Evolutionary conservation across 2,888 invertebrate genomes (phyloP), one percentile per base, ranked within the genome.

Genomic region (Macaria notata): DNA sequence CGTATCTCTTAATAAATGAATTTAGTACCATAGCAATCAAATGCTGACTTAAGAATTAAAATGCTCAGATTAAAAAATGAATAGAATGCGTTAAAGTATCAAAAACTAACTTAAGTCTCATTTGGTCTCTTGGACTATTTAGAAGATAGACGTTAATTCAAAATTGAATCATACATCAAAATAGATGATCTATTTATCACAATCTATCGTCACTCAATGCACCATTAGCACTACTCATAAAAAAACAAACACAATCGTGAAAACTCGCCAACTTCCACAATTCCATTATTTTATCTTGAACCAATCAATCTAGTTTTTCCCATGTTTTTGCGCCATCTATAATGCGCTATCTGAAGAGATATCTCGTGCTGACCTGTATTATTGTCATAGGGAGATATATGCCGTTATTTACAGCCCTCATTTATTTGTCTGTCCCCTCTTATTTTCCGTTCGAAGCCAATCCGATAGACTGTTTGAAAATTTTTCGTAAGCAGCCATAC

Each of bases 361-460:
- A 91, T 91, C 91, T 91, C 89, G 86, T 86, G 91, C 91, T 91
- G 91, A 91, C 89, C 91, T 90, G 91, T 90, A 89, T 90, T 91
- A 90, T 91, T 90, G 89, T 90, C 90, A 89, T 88, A 86, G 84
- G 81, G 89, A 59, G 59, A 88, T 88, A 91, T 91, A 90, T 91
- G 89, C 84, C 79, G 59, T 86, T 88, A 91, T 91, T 91, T 91
- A 91, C 83, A 78, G 77, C 87, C 76, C 73, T 90, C 90, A 90
- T 90, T 90, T 90, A 89, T 91, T 85, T 86, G 83, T 81, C 81
- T 85, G 83, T 86, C 88, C 88, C 91, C 88, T 90, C 90, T 92
- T 92, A 91, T 91, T 92, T 92, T 92, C 87, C 87, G 88, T 90
- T 91, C 84, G 84, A 79, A 81, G 86, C 88, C 87, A 89, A 91